Conservation (phyloP, 2,888 invertebrate species). For the Cataglyphis albicans region DNA sequence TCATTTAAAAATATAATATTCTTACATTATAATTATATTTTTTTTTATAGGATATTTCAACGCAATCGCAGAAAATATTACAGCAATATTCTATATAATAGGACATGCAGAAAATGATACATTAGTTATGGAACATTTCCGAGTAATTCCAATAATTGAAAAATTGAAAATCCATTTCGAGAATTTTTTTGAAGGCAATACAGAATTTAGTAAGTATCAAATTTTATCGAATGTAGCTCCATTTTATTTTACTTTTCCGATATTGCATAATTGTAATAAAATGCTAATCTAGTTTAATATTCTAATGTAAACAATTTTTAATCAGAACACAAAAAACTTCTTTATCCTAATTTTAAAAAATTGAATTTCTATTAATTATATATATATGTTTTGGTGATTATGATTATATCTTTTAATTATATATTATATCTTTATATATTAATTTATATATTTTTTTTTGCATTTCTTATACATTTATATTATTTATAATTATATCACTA, state of each 20-base stretch:
- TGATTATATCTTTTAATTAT: too few relatives aligned
- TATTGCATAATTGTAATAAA: background rate
- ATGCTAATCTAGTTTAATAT: background rate
- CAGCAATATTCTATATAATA: background rate
- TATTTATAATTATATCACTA: too few relatives aligned
- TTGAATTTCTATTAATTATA: too few relatives aligned
- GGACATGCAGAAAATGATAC: constrained; percentile 16
- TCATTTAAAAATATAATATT: background rate
- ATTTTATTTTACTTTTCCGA: background rate
- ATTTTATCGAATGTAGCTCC: background rate
- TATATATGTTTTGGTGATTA: too few relatives aligned
- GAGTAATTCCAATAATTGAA: background rate
- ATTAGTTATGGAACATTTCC: background rate
- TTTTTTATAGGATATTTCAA: constrained; percentile 3
- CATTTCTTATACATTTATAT: too few relatives aligned
- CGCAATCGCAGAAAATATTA: background rate
- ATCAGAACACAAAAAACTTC: too few relatives aligned
- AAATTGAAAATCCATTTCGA: background rate
- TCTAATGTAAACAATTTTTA: too few relatives aligned
- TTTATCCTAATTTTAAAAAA: too few relatives aligned
- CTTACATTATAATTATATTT: constrained; percentile 9
- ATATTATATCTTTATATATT: too few relatives aligned
- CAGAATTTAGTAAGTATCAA: constrained; percentile 30
- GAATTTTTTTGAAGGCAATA: background rate
- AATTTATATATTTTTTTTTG: too few relatives aligned